These are phyloP conservation scores for Oithona nana DNA, from an alignment of 2,888 invertebrate genomes.

Conservation along the genomic window DNA sequence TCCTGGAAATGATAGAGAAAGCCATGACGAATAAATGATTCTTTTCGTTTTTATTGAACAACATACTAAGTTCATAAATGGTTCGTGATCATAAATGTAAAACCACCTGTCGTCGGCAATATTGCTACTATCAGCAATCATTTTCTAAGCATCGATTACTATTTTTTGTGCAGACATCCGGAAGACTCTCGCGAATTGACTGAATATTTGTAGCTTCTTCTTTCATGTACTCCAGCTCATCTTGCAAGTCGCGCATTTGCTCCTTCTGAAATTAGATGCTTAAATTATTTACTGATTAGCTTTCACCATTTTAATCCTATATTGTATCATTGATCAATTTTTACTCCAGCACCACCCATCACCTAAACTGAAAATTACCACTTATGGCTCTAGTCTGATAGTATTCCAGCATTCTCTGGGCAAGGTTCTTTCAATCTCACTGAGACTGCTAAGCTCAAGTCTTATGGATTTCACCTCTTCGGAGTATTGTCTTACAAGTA, in stretches of 20 bases:
- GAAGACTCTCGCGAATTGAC: constrained; percentile 55
- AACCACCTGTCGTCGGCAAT: too few species aligned
- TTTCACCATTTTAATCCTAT: neutral
- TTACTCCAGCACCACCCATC: neutral
- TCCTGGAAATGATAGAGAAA: constrained; percentile 43
- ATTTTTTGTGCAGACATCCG: constrained; percentile 29
- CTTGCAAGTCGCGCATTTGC: constrained; percentile 7
- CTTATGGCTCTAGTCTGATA: constrained; percentile 16
- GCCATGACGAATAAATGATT: constrained; percentile 33
- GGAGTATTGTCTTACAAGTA: neutral
- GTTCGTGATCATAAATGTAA: too few species aligned
- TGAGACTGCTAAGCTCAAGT: constrained; percentile 8
- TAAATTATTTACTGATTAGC: too few species aligned
- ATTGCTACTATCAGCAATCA: constrained; percentile 1
- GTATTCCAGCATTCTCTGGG: constrained; percentile 16
- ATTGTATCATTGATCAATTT: neutral
- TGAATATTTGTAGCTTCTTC: constrained; percentile 62
- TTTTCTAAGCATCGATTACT: constrained; percentile 11
- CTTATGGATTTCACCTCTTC: neutral
- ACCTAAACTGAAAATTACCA: neutral
- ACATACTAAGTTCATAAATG: neutral
- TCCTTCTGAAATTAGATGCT: constrained; percentile 2
- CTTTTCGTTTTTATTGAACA: too few species aligned
- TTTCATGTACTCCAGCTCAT: constrained; percentile 28
- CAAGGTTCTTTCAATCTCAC: constrained; percentile 6